Evolutionary conservation across 92 coral and sea anemone species (phyloP).

Genomic region (Zoanthus solanderi): DNA sequence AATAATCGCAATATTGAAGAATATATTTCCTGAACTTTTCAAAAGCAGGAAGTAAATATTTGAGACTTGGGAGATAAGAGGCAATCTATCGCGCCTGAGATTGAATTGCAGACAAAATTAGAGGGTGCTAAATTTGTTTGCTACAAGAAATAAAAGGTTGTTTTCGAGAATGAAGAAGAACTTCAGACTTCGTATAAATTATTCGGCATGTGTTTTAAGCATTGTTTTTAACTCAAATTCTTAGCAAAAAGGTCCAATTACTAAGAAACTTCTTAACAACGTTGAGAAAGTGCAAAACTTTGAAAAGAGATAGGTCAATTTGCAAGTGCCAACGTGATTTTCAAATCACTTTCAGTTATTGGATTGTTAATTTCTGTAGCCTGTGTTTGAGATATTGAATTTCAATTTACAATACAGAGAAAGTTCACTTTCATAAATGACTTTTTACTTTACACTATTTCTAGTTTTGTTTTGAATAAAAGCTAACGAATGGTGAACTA

Average conservation of each 20-base stretch:
- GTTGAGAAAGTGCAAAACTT: slow-evolving; percentile 45
- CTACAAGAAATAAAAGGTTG: slow-evolving; percentile 2
- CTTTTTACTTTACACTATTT: neutral
- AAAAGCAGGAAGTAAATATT: slow-evolving; percentile 81
- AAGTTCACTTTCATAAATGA: neutral
- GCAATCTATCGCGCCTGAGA: slow-evolving; percentile 54
- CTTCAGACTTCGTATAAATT: slow-evolving; percentile 66
- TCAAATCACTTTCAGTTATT: slow-evolving; percentile 47
- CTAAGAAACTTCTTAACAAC: slow-evolving; percentile 50
- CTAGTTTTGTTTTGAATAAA: neutral
- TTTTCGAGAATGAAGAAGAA: slow-evolving; percentile 11
- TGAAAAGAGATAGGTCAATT: slow-evolving; percentile 54
- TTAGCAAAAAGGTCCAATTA: slow-evolving; percentile 34
- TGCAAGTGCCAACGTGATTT: slow-evolving; percentile 26
- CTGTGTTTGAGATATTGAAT: slow-evolving; percentile 20
- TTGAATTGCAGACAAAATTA: slow-evolving; percentile 36
- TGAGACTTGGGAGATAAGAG: slow-evolving; percentile 72
- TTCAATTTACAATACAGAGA: neutral
- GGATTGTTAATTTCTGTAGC: slow-evolving; percentile 48
- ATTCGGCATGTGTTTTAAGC: slow-evolving; percentile 70
- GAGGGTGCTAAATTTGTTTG: slow-evolving; percentile 14
- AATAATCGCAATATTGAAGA: slow-evolving; percentile 69
- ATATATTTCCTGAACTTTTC: slow-evolving; percentile 86
- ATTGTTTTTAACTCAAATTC: slow-evolving; percentile 40
- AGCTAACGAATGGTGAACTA: neutral